These are phyloP conservation scores for Xiphias gladius DNA, from an alignment of 2,113 vertebrate species.

Conservation along the genomic window DNA sequence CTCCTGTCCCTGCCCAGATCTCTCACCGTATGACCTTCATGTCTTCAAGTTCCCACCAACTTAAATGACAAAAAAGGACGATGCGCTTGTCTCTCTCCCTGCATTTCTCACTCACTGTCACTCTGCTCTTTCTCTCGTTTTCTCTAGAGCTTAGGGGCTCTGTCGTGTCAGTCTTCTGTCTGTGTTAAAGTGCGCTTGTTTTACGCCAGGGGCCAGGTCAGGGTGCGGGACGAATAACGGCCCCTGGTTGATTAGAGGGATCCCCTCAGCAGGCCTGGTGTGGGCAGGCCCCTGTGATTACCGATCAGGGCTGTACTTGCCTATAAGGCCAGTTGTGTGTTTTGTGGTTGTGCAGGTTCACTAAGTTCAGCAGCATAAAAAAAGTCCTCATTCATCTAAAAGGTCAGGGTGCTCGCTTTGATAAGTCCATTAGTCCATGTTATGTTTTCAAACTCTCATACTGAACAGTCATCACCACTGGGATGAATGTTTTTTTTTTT, in stretches of 20 bases:
- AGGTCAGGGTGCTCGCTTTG: slow-evolving; percentile 54
- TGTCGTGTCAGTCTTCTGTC: background rate
- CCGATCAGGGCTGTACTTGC: slow-evolving; percentile 6
- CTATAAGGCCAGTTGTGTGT: slow-evolving; percentile 20
- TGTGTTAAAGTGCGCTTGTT: slow-evolving; percentile 16
- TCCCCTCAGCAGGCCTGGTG: background rate
- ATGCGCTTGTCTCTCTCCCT: background rate
- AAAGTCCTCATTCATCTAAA: slow-evolving; percentile 7
- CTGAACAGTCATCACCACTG: slow-evolving; percentile 18
- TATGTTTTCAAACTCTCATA: slow-evolving; percentile 36
- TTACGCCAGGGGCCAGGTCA: background rate
- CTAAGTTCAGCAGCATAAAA: slow-evolving; percentile 45
- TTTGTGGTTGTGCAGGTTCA: slow-evolving; percentile 42
- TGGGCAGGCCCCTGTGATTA: slow-evolving; percentile 51
- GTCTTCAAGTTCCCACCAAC: slow-evolving; percentile 27
- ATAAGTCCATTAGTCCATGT: slow-evolving; percentile 63
- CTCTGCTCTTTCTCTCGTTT: background rate
- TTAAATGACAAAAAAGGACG: slow-evolving; percentile 25
- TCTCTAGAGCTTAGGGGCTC: slow-evolving; percentile 7
- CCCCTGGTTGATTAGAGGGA: slow-evolving; percentile 51
- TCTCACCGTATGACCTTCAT: slow-evolving; percentile 41
- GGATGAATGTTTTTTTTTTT: background rate
- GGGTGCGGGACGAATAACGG: background rate
- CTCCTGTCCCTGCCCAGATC: slow-evolving; percentile 42
- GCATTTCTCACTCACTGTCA: slow-evolving; percentile 16